Evolutionary conservation across 2,113 vertebrate species (phyloP), one percentile per base, ranked within the genome.

Genomic region (Tinamus guttatus): DNA sequence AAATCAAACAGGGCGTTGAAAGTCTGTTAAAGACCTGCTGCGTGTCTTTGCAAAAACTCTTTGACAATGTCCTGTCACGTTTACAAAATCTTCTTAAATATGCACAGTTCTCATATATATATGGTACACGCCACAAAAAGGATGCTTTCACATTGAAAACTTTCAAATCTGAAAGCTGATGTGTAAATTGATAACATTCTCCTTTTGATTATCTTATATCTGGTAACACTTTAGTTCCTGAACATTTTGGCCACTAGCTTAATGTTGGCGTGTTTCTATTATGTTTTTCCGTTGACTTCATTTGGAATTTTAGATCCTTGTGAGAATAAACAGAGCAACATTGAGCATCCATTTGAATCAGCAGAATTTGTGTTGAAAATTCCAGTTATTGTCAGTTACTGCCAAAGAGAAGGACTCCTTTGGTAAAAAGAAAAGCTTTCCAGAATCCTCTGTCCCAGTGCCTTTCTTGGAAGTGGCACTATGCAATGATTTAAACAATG

Each of bases 391-490:
- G 60, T 81, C 54, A 20, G 69, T 95, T 95, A 82, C 60, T 86
- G 70, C 54, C 80, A 56, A 94, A 86, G 60, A 82, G 13, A 87
- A 93, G 32, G 76, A 45, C 7, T 86, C 51, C 83, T 13, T 81
- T 64, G 73, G 75, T 87, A 89, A 94, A 95, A 65, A 89, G 56
- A 85, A 81, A 54, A 90, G 56, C 54, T 81, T 90, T 90, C 62
- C 68, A 68, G 67, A 87, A 65, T 87, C 67, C 59, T 87, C 21
- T 63, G 0, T 32, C 14, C 4, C 65, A 36, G 19, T 77, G 78
- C 6, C 49, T 32, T 80, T 89, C 89, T 70, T 90, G 45, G 68
- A 85, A 90, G 34, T 41, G 32, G 34, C 82, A 59, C 64, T 91
- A 32, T 77, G 17, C 68, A 85, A 13, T 0, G 8, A 74, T 74